Percentiles rank a stretch among this genome's conserved stretches.
Evolutionary conservation across 92 coral and sea anemone species (phyloP).

Genomic region (Bergia sp.): DNA sequence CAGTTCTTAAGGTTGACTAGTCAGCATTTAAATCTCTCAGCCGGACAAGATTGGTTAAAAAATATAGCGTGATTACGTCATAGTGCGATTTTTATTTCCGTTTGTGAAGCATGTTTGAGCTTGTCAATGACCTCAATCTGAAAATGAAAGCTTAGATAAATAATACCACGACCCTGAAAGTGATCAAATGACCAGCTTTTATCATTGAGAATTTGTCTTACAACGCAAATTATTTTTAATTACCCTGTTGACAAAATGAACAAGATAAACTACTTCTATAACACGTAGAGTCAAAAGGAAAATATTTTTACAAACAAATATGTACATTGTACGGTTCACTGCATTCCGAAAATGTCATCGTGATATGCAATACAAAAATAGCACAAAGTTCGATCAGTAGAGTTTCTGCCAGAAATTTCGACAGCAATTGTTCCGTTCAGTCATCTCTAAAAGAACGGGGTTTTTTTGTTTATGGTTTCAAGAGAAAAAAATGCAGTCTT

Average conservation of each 20-base stretch:
- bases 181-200: conserved; percentile 2
- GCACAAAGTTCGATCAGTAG: not conserved
- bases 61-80: conserved; percentile 19
- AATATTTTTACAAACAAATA: conserved; percentile 31
- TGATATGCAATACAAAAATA: not conserved
- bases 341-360: conserved; percentile 16
- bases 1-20: not conserved
- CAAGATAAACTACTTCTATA: not conserved
- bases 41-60: conserved; percentile 3
- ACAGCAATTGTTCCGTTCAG: not conserved
- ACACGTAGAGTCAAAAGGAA: not conserved
- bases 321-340: conserved; percentile 25
- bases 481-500: not conserved
- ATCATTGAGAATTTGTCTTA: not conserved
- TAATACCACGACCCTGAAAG: not conserved
- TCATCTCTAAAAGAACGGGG: too few relatives aligned
- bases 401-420: not conserved
- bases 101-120: conserved; percentile 28
- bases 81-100: conserved; percentile 20
- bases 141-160: not conserved
- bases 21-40: not conserved
- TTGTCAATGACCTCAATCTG: not conserved
- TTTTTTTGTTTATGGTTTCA: too few relatives aligned
- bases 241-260: conserved; percentile 24
- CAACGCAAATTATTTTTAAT: conserved; percentile 10